Conservation (phyloP, 2,797 vertebrate genomes). For the Triplophysa bombifrons region DNA sequence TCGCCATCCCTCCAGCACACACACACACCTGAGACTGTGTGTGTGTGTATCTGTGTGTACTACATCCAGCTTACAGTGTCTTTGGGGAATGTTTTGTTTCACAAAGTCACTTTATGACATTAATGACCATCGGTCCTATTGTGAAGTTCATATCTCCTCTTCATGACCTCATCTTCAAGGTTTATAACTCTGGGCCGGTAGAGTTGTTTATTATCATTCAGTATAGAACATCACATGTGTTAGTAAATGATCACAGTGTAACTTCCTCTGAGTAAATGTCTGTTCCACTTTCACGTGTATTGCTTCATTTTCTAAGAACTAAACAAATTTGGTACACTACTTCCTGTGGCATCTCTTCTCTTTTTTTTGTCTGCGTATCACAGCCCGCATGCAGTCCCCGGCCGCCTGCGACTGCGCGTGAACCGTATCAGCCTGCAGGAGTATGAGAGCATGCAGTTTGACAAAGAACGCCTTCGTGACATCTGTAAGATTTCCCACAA, state of each 20-base stretch:
- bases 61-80: background rate
- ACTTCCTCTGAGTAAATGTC: background rate
- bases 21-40: slow-evolving; percentile 36
- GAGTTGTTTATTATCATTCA: background rate
- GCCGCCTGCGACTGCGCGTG: slow-evolving; percentile 92
- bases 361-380: background rate
- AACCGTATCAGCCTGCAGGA: slow-evolving; percentile 94
- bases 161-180: background rate
- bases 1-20: slow-evolving; percentile 47
- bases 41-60: slow-evolving; percentile 58
- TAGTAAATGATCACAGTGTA: background rate
- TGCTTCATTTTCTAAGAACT: background rate
- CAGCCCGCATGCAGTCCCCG: slow-evolving; percentile 93
- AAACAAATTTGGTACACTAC: background rate
- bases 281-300: slow-evolving; percentile 1
- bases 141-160: slow-evolving; percentile 2
- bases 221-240: background rate
- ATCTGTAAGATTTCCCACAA: slow-evolving; percentile 83
- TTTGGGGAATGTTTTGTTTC: slow-evolving; percentile 52
- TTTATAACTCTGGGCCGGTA: background rate
- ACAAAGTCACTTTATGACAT: background rate
- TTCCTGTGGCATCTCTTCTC: slow-evolving; percentile 7
- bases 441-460: slow-evolving; percentile 92
- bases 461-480: slow-evolving; percentile 95
- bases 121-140: slow-evolving; percentile 2